These are phyloP conservation scores for Limnephilus auricula DNA, from an alignment of 2,888 invertebrate genomes.

Conservation along the genomic window DNA sequence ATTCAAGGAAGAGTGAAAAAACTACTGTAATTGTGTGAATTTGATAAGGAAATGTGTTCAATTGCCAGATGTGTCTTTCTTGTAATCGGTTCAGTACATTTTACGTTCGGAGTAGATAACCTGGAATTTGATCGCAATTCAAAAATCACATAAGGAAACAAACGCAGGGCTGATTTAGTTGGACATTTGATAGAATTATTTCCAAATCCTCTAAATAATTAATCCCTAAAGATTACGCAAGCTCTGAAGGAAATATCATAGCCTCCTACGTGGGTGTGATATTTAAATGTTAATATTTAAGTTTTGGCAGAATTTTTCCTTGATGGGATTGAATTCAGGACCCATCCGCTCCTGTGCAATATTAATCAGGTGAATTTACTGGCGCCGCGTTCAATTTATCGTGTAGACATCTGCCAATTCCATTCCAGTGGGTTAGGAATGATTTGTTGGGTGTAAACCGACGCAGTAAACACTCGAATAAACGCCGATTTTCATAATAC, in stretches of 20 bases:
- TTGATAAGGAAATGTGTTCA: neutral
- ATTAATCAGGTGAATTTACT: constrained; percentile 28
- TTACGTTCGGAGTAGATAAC: neutral
- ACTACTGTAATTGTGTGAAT: neutral
- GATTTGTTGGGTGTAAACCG: constrained; percentile 28
- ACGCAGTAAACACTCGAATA: neutral
- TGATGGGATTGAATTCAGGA: neutral
- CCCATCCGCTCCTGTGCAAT: constrained; percentile 21
- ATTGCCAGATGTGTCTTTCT: neutral
- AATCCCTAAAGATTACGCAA: neutral
- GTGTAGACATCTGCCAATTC: constrained; percentile 32
- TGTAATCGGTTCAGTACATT: neutral
- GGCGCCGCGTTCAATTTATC: constrained; percentile 40
- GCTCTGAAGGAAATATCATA: neutral
- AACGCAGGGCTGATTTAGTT: neutral
- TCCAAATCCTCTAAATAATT: neutral
- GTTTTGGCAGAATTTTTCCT: too few relatives aligned
- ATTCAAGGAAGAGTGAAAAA: neutral
- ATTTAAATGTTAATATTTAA: too few relatives aligned
- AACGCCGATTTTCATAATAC: neutral
- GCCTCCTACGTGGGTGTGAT: too few relatives aligned
- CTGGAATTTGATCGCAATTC: neutral
- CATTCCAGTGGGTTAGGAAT: constrained; percentile 15
- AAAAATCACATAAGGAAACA: neutral
- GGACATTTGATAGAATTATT: neutral